phyloP scores from a whole-genome alignment of 1,140 invertebrate genomes.

The Neelides sp. region DNA sequence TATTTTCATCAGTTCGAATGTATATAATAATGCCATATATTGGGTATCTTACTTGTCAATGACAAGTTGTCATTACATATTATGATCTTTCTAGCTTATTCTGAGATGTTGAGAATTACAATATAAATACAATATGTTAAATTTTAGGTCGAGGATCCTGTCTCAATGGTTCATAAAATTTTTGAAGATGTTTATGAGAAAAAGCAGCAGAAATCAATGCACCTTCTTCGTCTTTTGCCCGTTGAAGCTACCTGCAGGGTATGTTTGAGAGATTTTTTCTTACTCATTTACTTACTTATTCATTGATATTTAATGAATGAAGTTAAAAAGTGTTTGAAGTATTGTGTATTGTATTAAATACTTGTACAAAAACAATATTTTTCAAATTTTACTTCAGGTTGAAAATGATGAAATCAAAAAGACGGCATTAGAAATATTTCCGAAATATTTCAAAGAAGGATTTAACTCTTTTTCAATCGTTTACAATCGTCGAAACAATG shows the following conservation, averaged over 20 bases:
- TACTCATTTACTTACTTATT: neutral
- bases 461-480: constrained; percentile 61
- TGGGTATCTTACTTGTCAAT: neutral
- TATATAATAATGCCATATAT: constrained; percentile 28
- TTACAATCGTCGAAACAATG: constrained; percentile 69
- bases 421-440: constrained; percentile 51
- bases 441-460: constrained; percentile 57
- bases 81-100: constrained; percentile 1
- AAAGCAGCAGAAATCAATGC: constrained; percentile 54
- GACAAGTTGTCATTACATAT: neutral
- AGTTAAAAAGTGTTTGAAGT: neutral
- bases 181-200: constrained; percentile 55
- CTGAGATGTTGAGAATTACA: neutral
- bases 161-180: constrained; percentile 53
- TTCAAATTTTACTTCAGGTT: constrained; percentile 37
- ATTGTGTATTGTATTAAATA: no score
- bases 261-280: constrained; percentile 13
- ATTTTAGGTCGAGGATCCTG: constrained; percentile 51
- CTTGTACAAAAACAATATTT: no score
- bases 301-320: neutral
- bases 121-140: neutral
- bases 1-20: constrained; percentile 64
- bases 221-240: constrained; percentile 62
- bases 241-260: constrained; percentile 63
- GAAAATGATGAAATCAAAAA: constrained; percentile 56